Percentiles rank a stretch among this genome's conserved stretches.
These are phyloP conservation scores for Bugula neritina DNA, from an alignment of 2,888 invertebrate species.

Conservation along the genomic window DNA sequence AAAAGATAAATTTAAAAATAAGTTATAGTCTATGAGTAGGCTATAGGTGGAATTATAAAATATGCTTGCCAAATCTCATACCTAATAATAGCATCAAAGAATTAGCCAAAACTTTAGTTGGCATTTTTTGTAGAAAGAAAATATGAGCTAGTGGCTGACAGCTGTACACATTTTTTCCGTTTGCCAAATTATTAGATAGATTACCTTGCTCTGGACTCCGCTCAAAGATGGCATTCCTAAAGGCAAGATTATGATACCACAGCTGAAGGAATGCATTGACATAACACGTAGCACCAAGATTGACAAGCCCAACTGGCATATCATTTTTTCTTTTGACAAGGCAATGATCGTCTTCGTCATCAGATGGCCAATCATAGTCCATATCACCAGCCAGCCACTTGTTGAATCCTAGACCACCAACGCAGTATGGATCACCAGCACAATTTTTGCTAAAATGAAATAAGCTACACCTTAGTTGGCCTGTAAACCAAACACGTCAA, in stretches of 20 bases:
- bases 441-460: slow-evolving; percentile 61
- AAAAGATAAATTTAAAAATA: too few relatives aligned
- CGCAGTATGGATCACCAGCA: slow-evolving; percentile 60
- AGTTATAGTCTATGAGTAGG: too few relatives aligned
- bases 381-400: slow-evolving; percentile 58
- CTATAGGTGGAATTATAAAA: too few relatives aligned
- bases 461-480: too few relatives aligned
- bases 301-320: slow-evolving; percentile 58
- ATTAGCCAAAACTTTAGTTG: too few relatives aligned
- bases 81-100: too few relatives aligned
- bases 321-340: slow-evolving; percentile 44
- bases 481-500: too few relatives aligned
- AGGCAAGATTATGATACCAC: slow-evolving; percentile 61
- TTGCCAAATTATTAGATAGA: too few relatives aligned
- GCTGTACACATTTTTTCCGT: too few relatives aligned
- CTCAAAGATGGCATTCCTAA: slow-evolving; percentile 59
- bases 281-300: slow-evolving; percentile 64
- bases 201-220: slow-evolving; percentile 54
- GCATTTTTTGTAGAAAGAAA: too few relatives aligned
- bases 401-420: slow-evolving; percentile 60
- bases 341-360: slow-evolving; percentile 47
- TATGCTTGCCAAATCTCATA: too few relatives aligned
- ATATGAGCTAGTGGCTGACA: too few relatives aligned
- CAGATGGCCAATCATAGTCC: slow-evolving; percentile 50
- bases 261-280: slow-evolving; percentile 63